phyloP scores from a whole-genome alignment of 2,113 vertebrate species.

The Pipa parva region DNA sequence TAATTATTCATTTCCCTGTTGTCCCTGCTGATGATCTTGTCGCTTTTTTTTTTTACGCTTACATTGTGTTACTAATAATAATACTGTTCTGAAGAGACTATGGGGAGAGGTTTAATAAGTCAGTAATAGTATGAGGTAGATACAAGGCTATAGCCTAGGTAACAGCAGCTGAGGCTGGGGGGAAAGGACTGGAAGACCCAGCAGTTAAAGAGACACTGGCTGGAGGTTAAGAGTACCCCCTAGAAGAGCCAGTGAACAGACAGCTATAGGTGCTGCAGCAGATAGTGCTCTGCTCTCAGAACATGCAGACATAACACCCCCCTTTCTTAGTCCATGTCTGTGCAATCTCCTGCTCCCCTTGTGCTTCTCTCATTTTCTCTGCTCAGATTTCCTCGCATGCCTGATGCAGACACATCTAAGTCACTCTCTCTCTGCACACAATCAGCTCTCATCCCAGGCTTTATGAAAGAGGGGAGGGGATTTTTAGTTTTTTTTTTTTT shows the following conservation, averaged over 20 bases:
- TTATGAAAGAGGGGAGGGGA: conserved; percentile 30
- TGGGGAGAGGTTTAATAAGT: not conserved
- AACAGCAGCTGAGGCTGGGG: not conserved
- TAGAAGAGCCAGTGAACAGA: not conserved
- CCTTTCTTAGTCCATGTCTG: conserved; percentile 40
- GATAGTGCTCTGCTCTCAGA: conserved; percentile 23
- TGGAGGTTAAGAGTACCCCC: not conserved
- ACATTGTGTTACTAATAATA: too few relatives aligned
- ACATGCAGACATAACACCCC: conserved; percentile 59
- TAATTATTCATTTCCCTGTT: too few relatives aligned
- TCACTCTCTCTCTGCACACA: conserved; percentile 26
- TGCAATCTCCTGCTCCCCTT: not conserved
- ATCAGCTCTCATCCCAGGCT: conserved; percentile 30
- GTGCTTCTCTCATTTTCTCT: not conserved
- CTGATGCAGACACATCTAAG: conserved; percentile 49
- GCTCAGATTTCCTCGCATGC: conserved; percentile 11
- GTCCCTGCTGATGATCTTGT: too few relatives aligned
- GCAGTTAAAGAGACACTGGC: too few relatives aligned
- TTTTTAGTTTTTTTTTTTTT: too few relatives aligned
- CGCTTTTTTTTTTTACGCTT: too few relatives aligned
- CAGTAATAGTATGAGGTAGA: not conserved
- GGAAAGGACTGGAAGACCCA: not conserved
- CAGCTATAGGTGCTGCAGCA: not conserved
- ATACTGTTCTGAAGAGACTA: not conserved
- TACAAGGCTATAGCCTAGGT: not conserved